Base-by-base conservation (phyloP, 2,113 vertebrate genomes). In the Salvelinus alpinus region DNA sequence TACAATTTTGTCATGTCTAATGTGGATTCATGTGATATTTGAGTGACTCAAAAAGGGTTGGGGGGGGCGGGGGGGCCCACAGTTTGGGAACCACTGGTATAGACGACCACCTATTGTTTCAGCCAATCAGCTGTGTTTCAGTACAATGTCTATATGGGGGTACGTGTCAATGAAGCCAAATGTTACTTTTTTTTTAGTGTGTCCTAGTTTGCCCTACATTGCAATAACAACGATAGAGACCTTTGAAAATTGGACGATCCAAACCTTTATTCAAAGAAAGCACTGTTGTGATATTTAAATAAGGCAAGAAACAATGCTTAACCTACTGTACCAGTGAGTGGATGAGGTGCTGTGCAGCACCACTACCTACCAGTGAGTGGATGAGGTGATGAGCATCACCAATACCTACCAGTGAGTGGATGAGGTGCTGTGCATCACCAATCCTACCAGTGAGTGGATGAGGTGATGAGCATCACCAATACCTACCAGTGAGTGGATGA, bases 201-300 rank as follows among this genome's bases (percentile, higher is more conserved):
- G 59, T 71, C 70, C 14, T 73, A 64, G 34, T 73, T 73, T 73
- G 12, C 72, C 59, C 60, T 48, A 18, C 60, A 64, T 65, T 73
- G 72, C 72, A 73, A 73, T 73, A 73, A 73, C 20, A 47, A 44
- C 38, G 38, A 73, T 44, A 64, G 60, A 64, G 27, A 73, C 31
- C 11, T 48, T 73, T 73, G 22, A 48, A 64, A 64, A 73, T 73
- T 16, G 22, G 71, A 73, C 3, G 24, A 22, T 64, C n/a, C 29
- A 73, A 64, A 44, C 70, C 48, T 54, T 71, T 71, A 54, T 54
- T 68, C 51, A 27, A 71, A 54, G 70, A 54, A 51, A 71, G 57
- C 20, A 62, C 71, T 73, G 54, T 73, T 73, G 59, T 22, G 71
- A 73, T 73, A 64, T 62, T 59, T 60, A 20, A 20, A 66, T n/a